Base-by-base conservation (phyloP, 2,888 invertebrate species). In the Yponomeuta sedellus region DNA sequence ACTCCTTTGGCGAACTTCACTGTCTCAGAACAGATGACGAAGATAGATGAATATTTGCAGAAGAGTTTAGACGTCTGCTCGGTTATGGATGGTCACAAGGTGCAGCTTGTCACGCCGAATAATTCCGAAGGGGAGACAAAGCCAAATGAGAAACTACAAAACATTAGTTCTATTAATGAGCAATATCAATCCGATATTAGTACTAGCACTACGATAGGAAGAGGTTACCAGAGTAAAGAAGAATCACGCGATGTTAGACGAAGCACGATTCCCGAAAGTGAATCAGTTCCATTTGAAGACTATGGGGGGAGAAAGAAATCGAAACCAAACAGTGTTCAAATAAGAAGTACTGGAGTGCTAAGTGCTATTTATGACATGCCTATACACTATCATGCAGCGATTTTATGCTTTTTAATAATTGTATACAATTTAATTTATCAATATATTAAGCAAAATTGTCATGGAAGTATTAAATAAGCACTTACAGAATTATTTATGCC, bases 401-500 rank as follows among this genome's bases (percentile, higher is more conserved):
- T 92, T 74, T 71, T 92, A 74, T 92, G 92, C 84, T 82, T 90
- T 75, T 76, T 91, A 73, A 83, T 92, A 80, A 89, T 92, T 83
- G 82, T 90, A 82, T 92, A 91, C 84, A 92, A 92, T 80, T 82
- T 92, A 74, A 76, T 88, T 73, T 86, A 86, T 81, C 91, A 91
- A 75, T 88, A 91, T 73, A 81, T 88, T 78, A 91, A 91, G 79
- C 83, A 88, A 79, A 86, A 88, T 75, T 85, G 82, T 80, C 78
- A 84, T 72, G 78, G 75, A 70, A 81, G 77, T 75, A 77, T 73
- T 78, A 79, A 80, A 75, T 75, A 71, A 68, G 40, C 34, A 63
- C 40, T 72, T 67, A 72, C 71, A 69, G 68, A 61, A 68, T 68
- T 66, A 67, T 40, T 59, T 63, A 40, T 44, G 59, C 16, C 70